A percentile compares a stretch with the other conserved stretches of the same genome.
These are phyloP conservation scores for Datnioides undecimradiatus DNA, from an alignment of 2,113 vertebrate species.

Conservation along the genomic window DNA sequence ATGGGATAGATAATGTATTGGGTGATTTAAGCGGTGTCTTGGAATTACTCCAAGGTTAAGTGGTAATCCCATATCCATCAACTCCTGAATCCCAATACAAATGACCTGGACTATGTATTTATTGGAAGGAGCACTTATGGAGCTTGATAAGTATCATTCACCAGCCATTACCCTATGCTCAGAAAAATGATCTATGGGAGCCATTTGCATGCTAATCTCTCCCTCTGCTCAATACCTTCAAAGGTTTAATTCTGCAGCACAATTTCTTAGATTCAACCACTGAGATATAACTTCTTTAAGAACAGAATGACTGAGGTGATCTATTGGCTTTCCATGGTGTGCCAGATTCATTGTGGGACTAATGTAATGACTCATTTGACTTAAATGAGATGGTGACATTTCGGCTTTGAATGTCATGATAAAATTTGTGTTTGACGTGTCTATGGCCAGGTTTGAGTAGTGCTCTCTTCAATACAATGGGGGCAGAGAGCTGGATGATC, in stretches of 20 bases:
- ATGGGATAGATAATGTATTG: conserved; percentile 72
- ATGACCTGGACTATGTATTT: conserved; percentile 78
- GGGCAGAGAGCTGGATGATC: conserved; percentile 19
- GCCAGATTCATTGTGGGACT: conserved; percentile 79
- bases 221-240: conserved; percentile 70
- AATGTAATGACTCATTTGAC: conserved; percentile 79
- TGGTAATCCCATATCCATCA: conserved; percentile 84
- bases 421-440: conserved; percentile 65
- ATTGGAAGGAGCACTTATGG: conserved; percentile 84
- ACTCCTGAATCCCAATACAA: conserved; percentile 77
- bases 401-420: conserved; percentile 78
- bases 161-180: conserved; percentile 79
- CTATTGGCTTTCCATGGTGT: conserved; percentile 78
- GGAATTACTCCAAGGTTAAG: conserved; percentile 86
- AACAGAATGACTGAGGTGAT: conserved; percentile 75
- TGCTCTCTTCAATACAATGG: conserved; percentile 25
- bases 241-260: conserved; percentile 69
- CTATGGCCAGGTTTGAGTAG: conserved; percentile 52
- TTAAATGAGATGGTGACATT: conserved; percentile 80
- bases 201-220: conserved; percentile 79
- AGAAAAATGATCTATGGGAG: conserved; percentile 77
- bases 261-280: conserved; percentile 66
- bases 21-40: conserved; percentile 76
- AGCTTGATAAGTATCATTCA: conserved; percentile 83
- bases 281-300: conserved; percentile 63